Percentiles rank a stretch among this genome's conserved stretches.
These are phyloP conservation scores for Notocelia uddmanniana DNA, from an alignment of 2,888 invertebrate genomes.

Conservation along the genomic window DNA sequence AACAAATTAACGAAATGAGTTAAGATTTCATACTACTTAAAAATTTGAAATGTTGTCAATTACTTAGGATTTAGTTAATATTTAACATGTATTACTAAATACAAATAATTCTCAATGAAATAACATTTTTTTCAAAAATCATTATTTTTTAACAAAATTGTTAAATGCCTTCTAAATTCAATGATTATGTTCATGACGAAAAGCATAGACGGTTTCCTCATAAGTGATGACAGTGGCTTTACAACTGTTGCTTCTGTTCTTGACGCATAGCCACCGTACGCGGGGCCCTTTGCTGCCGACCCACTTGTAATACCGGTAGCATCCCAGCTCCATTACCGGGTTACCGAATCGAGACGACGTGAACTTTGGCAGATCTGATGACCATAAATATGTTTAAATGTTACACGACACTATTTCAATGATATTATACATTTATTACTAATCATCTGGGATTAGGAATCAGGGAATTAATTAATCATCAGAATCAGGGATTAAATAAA, in stretches of 20 bases:
- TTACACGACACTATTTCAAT: too few species aligned
- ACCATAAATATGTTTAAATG: slow-evolving; percentile 15
- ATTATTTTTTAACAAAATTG: too few species aligned
- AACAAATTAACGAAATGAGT: too few species aligned
- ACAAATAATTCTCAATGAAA: too few species aligned
- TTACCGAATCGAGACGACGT: slow-evolving; percentile 56
- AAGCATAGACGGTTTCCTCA: not conserved
- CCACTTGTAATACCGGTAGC: slow-evolving; percentile 10
- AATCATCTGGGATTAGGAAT: too few species aligned
- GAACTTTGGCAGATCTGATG: slow-evolving; percentile 49
- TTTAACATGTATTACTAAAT: not conserved
- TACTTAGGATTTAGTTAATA: not conserved
- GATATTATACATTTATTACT: too few species aligned
- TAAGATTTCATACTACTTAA: too few species aligned
- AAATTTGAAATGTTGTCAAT: too few species aligned
- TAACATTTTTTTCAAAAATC: too few species aligned
- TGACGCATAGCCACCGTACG: slow-evolving; percentile 14
- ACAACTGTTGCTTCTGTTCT: slow-evolving; percentile 1
- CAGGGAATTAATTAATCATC: too few species aligned
- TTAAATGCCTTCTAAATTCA: not conserved
- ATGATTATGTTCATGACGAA: not conserved
- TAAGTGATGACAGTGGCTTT: slow-evolving; percentile 7
- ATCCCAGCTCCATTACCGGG: slow-evolving; percentile 40
- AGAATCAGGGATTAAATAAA: too few species aligned
- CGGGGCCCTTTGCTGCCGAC: not conserved